These are phyloP conservation scores for Ormia ochracea DNA, from an alignment of 2,888 invertebrate genomes.

Conservation along the genomic window DNA sequence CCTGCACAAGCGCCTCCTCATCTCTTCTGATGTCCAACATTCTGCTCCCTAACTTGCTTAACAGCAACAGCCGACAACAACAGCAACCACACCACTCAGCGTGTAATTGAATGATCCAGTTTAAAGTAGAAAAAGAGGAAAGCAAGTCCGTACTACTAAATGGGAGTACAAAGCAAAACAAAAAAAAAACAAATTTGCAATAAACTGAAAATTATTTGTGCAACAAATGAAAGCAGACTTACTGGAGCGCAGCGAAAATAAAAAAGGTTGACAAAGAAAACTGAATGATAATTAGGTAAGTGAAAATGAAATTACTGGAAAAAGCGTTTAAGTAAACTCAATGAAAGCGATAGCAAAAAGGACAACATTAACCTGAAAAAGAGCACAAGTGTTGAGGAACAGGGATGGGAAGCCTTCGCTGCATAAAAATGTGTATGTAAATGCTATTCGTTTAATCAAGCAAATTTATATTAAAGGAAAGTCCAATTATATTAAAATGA, in stretches of 20 bases:
- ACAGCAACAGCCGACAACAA: not conserved
- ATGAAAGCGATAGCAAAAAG: conserved; percentile 25
- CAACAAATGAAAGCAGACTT: not conserved
- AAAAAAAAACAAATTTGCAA: not conserved
- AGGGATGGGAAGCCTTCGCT: too few relatives aligned
- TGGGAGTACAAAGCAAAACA: too few relatives aligned
- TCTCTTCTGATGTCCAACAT: not conserved
- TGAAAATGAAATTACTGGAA: conserved; percentile 42
- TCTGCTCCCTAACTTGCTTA: not conserved
- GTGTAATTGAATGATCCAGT: conserved; percentile 29
- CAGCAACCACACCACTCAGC: not conserved
- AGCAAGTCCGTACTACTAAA: too few relatives aligned
- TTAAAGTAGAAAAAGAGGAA: not conserved
- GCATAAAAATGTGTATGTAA: too few relatives aligned
- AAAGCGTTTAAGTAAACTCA: conserved; percentile 32
- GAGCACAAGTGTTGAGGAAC: not conserved
- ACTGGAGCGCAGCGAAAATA: not conserved
- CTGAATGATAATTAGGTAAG: conserved; percentile 9
- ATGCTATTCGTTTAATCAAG: too few relatives aligned
- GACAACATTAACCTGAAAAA: not conserved
- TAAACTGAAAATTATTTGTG: conserved; percentile 35
- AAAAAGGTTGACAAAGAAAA: not conserved
- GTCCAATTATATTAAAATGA: too few relatives aligned
- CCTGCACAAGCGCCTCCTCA: not conserved
- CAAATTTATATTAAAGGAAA: too few relatives aligned